Evolutionary conservation across 2,888 invertebrate species (phyloP).

Genomic region (Eupithecia insigniata): DNA sequence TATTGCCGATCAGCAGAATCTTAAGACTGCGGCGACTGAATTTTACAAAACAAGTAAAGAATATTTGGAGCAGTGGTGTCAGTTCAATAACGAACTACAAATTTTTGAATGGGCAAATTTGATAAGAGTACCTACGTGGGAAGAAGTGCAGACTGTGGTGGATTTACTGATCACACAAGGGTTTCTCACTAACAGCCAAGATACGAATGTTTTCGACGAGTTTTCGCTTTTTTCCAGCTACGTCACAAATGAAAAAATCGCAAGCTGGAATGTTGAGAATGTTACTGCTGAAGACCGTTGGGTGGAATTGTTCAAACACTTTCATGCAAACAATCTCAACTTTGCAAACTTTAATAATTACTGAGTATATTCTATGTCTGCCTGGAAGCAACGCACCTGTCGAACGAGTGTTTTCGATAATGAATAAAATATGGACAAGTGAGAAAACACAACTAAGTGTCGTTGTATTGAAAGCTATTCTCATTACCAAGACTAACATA

Average conservation of each 20-base stretch:
- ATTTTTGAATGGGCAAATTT: too few relatives aligned
- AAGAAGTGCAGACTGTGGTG: too few relatives aligned
- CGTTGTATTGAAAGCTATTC: conserved; percentile 41
- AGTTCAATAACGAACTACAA: too few relatives aligned
- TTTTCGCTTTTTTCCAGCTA: conserved; percentile 4
- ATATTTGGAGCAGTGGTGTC: too few relatives aligned
- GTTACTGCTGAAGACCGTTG: conserved; percentile 6
- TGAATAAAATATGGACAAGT: conserved; percentile 39
- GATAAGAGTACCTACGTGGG: too few relatives aligned
- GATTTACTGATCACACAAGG: too few relatives aligned
- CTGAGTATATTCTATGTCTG: conserved; percentile 35
- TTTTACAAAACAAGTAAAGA: too few relatives aligned
- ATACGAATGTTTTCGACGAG: too few relatives aligned
- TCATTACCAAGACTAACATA: conserved; percentile 38
- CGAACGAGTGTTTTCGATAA: neutral
- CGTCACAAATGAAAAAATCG: conserved; percentile 24
- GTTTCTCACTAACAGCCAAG: too few relatives aligned
- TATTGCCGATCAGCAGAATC: too few relatives aligned
- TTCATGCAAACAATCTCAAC: neutral
- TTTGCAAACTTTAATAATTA: conserved; percentile 33
- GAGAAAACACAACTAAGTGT: conserved; percentile 43
- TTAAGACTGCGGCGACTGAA: too few relatives aligned
- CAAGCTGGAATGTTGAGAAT: conserved; percentile 48
- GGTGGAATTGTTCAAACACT: neutral
- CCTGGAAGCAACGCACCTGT: neutral